Percentiles rank a stretch among this genome's conserved stretches.
Conservation (phyloP, 64 coral and sea anemone species). For the Stichodactyla mertensii region DNA sequence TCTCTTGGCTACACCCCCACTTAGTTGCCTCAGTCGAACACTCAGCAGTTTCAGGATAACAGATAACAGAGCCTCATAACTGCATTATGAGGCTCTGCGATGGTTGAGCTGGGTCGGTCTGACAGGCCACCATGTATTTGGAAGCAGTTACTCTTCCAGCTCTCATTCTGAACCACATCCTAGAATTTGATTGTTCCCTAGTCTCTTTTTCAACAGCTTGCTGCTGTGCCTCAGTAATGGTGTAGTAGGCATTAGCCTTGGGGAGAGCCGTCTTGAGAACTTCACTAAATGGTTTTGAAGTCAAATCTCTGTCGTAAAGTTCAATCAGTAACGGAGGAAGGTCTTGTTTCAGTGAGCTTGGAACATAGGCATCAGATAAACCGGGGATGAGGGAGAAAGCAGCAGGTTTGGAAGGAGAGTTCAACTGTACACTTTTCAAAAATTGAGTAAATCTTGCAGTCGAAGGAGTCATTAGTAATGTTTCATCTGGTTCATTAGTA, state of each 20-base stretch:
- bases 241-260: neutral
- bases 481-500: too few species aligned
- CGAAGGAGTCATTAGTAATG: too few species aligned
- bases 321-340: neutral
- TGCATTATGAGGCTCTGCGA: constrained; percentile 42
- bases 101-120: constrained; percentile 24
- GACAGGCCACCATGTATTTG: constrained; percentile 39
- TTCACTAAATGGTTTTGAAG: neutral
- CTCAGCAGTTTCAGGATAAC: constrained; percentile 47
- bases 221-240: constrained; percentile 2
- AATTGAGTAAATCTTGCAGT: too few species aligned
- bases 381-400: too few species aligned
- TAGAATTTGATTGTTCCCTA: constrained; percentile 31
- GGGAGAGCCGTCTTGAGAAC: neutral
- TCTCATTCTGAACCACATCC: constrained; percentile 52
- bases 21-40: constrained; percentile 47
- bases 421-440: too few species aligned
- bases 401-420: too few species aligned
- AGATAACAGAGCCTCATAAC: too few species aligned
- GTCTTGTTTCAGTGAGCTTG: constrained; percentile 12
- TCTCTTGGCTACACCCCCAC: constrained; percentile 3
- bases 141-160: constrained; percentile 40
- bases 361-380: neutral
- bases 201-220: constrained; percentile 38
- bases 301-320: neutral